Conservation (phyloP, 2,888 invertebrate genomes). For the Amblyjoppa fuscipennis region DNA sequence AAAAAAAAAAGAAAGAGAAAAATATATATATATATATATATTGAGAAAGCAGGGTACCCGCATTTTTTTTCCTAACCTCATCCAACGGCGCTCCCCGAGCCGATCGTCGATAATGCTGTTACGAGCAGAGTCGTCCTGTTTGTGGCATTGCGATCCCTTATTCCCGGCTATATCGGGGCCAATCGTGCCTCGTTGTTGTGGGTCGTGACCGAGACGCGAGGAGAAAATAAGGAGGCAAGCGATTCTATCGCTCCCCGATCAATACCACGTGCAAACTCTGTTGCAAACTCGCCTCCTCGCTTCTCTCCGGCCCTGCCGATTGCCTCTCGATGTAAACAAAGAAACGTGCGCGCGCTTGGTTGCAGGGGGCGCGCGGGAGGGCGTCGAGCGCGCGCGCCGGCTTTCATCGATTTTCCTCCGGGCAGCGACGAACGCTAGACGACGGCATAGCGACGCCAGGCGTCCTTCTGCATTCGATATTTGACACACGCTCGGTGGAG, state of each 20-base stretch:
- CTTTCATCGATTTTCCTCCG: slow-evolving; percentile 74
- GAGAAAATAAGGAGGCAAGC: slow-evolving; percentile 54
- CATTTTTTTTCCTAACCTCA: slow-evolving; percentile 16
- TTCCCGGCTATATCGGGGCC: slow-evolving; percentile 50
- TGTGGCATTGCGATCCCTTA: background rate
- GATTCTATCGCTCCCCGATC: slow-evolving; percentile 71
- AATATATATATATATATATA: background rate
- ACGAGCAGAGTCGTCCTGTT: background rate
- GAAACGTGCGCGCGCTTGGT: slow-evolving; percentile 80
- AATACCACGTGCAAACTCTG: slow-evolving; percentile 74
- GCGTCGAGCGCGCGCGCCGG: slow-evolving; percentile 73
- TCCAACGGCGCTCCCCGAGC: background rate
- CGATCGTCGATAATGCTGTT: slow-evolving; percentile 1
- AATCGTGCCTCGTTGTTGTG: slow-evolving; percentile 41
- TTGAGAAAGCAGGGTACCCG: slow-evolving; percentile 39
- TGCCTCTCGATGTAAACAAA: slow-evolving; percentile 82
- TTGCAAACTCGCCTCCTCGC: slow-evolving; percentile 68
- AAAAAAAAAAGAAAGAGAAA: background rate
- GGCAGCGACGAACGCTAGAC: slow-evolving; percentile 60
- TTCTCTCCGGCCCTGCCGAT: slow-evolving; percentile 67
- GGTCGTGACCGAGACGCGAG: slow-evolving; percentile 67
- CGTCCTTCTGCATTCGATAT: slow-evolving; percentile 59
- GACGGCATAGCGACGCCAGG: slow-evolving; percentile 55
- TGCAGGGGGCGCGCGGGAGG: slow-evolving; percentile 26
- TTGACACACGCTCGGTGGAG: slow-evolving; percentile 34